Evolutionary conservation across 2,113 vertebrate genomes (phyloP).

Genomic region (Odocoileus virginianus): DNA sequence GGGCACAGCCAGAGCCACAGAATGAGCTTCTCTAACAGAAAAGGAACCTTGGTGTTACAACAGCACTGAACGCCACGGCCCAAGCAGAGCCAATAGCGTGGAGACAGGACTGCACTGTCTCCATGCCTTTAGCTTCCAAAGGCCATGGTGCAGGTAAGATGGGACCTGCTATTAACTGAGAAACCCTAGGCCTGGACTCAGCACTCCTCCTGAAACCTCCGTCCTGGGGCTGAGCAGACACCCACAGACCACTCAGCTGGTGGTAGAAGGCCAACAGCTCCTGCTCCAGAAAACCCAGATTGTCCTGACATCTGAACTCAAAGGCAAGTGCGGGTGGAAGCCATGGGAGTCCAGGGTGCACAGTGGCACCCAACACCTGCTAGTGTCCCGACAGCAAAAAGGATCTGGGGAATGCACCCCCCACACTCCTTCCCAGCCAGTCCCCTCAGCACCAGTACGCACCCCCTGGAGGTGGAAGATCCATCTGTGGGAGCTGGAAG

Average conservation of each 20-base stretch:
- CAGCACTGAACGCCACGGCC: background rate
- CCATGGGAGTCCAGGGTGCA: background rate
- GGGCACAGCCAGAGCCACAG: background rate
- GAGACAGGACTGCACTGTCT: too few relatives aligned
- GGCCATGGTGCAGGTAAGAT: background rate
- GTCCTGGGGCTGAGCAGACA: background rate
- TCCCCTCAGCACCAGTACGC: background rate
- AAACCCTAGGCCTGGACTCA: background rate
- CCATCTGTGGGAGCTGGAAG: conserved; percentile 90
- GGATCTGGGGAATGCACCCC: rapidly evolving
- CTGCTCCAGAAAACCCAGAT: background rate
- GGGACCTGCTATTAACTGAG: background rate
- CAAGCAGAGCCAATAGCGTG: too few relatives aligned
- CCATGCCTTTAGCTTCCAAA: background rate
- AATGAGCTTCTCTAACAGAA: background rate
- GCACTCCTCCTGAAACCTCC: too few relatives aligned
- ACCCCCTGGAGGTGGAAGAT: conserved; percentile 83
- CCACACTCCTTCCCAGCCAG: background rate
- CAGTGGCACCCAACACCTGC: background rate
- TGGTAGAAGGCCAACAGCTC: background rate
- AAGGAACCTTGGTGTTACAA: background rate
- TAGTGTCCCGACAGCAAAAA: background rate
- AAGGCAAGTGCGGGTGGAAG: background rate
- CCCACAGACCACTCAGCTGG: background rate
- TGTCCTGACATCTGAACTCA: background rate